phyloP scores from a whole-genome alignment of 1,140 invertebrate species.

The Dufourea novaeangliae region DNA sequence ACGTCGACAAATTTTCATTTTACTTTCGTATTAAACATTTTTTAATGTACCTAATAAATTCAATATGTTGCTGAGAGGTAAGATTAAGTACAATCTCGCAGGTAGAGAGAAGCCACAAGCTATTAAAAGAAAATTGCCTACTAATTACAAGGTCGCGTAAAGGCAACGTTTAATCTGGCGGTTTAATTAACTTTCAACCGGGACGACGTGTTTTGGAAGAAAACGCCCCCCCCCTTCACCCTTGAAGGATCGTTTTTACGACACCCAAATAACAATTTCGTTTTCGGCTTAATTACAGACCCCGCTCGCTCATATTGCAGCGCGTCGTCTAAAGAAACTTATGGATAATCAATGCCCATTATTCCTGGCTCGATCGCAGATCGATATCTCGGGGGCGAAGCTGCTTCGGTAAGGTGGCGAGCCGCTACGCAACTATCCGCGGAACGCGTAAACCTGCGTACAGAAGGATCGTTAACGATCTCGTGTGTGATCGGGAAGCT shows the following conservation, averaged over 20 bases:
- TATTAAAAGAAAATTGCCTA: neutral
- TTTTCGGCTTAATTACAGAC: neutral
- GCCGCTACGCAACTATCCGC: constrained; percentile 33
- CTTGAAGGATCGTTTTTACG: neutral
- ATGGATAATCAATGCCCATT: constrained; percentile 42
- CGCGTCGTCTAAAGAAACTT: constrained; percentile 19
- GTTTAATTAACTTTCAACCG: neutral
- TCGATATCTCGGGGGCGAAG: constrained; percentile 22
- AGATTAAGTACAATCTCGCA: too few relatives aligned
- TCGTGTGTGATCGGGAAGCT: constrained; percentile 26
- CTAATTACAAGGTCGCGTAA: neutral
- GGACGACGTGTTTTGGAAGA: neutral
- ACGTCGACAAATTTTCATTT: too few relatives aligned
- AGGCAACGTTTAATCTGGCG: neutral
- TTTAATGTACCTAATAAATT: too few relatives aligned
- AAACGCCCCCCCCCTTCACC: too few relatives aligned
- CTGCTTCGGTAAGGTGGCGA: constrained; percentile 1
- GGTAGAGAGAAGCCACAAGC: neutral
- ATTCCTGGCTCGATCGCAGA: constrained; percentile 26
- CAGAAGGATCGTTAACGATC: constrained; percentile 47
- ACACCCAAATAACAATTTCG: neutral
- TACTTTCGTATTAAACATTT: too few relatives aligned
- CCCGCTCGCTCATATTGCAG: too few relatives aligned
- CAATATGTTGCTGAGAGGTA: too few relatives aligned
- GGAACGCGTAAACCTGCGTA: constrained; percentile 45